These are phyloP conservation scores for Dendrolimus punctatus DNA, from an alignment of 1,140 invertebrate genomes.

Conservation along the genomic window DNA sequence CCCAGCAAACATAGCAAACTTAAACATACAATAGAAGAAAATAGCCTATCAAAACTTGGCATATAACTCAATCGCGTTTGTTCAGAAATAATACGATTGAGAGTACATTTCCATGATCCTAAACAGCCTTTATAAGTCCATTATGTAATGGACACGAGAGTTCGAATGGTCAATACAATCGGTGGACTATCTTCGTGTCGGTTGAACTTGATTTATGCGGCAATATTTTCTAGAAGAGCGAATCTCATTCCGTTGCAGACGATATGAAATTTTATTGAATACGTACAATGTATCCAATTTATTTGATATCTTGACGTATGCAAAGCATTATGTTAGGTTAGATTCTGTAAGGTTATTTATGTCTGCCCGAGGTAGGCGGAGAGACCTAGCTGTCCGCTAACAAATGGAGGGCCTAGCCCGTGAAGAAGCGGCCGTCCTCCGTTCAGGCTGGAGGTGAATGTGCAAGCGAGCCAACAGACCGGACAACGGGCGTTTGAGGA, in stretches of 20 bases:
- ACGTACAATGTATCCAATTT: no score
- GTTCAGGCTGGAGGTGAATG: no score
- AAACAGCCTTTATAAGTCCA: conserved; percentile 39
- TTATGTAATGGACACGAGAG: conserved; percentile 36
- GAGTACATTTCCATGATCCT: conserved; percentile 33
- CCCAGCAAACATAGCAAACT: conserved; percentile 9
- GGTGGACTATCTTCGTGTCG: conserved; percentile 18
- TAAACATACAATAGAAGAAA: conserved; percentile 27
- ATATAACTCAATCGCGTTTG: conserved; percentile 29
- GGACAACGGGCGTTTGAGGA: no score
- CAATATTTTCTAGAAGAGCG: conserved; percentile 27
- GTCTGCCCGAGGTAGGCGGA: no score
- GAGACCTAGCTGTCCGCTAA: no score
- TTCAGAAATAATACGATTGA: conserved; percentile 23
- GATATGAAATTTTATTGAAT: no score
- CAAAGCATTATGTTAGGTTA: no score
- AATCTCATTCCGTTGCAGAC: conserved; percentile 11
- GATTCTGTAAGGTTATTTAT: no score
- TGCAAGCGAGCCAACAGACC: no score
- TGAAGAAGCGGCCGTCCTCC: no score
- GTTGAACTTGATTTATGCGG: conserved; percentile 32
- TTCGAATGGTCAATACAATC: conserved; percentile 26
- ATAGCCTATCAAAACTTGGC: conserved; percentile 36
- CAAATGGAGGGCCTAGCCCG: no score
- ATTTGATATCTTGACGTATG: no score